Evolutionary conservation across 2,113 vertebrate genomes (phyloP), one percentile per base, ranked within the genome.

Genomic region (Regulus satrapa): DNA sequence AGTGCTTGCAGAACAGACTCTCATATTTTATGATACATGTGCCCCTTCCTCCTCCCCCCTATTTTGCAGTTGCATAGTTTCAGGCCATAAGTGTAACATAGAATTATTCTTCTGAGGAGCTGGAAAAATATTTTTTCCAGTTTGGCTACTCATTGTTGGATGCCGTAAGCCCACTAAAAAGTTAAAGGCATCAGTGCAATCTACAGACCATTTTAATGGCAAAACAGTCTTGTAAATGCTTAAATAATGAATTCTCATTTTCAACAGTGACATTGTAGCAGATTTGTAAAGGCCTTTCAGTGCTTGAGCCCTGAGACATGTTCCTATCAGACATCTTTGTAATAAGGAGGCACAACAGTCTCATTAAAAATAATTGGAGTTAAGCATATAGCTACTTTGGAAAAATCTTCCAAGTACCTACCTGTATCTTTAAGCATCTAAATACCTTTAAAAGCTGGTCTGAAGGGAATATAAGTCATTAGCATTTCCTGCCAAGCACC

Each of bases 341-440:
- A 88, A 83, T 38, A 59, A 79, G 26, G 18, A 94, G 59, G 10
- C 59, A 80, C 19, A 12, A n/a, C 58, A 54, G 29, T 14, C 72
- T 94, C 58, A 77, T 80, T 92, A 85, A 92, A 95, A 93, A 90
- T 83, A 92, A 92, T 56, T 79, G 55, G 43, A 66, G 52, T 2
- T 77, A 68, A 56, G 24, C 18, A 51, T 49, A 54, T 3, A 80
- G 32, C 8, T 85, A 34, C 32, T 62, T 66, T 28, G 51, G 55
- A 93, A 82, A 82, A 73, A 80, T 13, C 32, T 79, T 58, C 21
- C n/a, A 71, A 41, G 29, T 79, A 69, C 45, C 7, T 89, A 68
- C 38, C 36, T 88, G 6, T 77, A 51, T 48, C 59, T 92, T 86
- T 81, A 88, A 90, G 31, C 17, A 86, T 17, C 62, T 79, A 61